Base-by-base conservation (phyloP, 1,140 invertebrate genomes). In the Heterodera carotae region DNA sequence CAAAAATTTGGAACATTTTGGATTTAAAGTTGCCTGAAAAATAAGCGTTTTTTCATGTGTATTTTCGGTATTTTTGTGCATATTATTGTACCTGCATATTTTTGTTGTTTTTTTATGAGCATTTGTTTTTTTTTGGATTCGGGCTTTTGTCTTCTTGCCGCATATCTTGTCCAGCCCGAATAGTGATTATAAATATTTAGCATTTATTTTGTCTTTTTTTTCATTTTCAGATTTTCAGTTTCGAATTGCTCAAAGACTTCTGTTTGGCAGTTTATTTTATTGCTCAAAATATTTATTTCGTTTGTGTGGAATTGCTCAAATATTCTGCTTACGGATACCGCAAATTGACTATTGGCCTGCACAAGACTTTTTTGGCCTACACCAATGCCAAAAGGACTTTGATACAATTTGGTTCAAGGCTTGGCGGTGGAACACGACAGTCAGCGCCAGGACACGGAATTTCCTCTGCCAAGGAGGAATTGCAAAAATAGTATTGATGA, bases 171-270 rank as follows among this genome's bases (percentile, higher is more conserved):
- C n/a, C n/a, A n/a, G n/a, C n/a, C n/a, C n/a, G n/a, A n/a, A n/a
- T n/a, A n/a, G n/a, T n/a, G n/a, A n/a, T n/a, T n/a, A n/a, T n/a
- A n/a, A n/a, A n/a, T n/a, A n/a, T n/a, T n/a, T n/a, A n/a, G n/a
- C n/a, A n/a, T n/a, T n/a, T n/a, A n/a, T n/a, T n/a, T n/a, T n/a
- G n/a, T n/a, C n/a, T n/a, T n/a, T n/a, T n/a, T n/a, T n/a, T n/a
- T n/a, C n/a, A n/a, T 62, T 6, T 66, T 66, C 33, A 71, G 69
- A 22, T 71, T 1, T 18, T 71, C 31, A 15, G 43, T n/a, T 71
- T 34, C 69, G 36, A 71, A 15, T 25, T 71, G 48, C 29, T 71
- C 31, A 31, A 10, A 22, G 69, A 71, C 29, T 12, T 39, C 0
- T 56, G n/a, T 31, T 2, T 71, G 27, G n/a, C 12, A 6, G 8